Conservation (phyloP, 2,797 vertebrate genomes). For the Anolis apletophallus region DNA sequence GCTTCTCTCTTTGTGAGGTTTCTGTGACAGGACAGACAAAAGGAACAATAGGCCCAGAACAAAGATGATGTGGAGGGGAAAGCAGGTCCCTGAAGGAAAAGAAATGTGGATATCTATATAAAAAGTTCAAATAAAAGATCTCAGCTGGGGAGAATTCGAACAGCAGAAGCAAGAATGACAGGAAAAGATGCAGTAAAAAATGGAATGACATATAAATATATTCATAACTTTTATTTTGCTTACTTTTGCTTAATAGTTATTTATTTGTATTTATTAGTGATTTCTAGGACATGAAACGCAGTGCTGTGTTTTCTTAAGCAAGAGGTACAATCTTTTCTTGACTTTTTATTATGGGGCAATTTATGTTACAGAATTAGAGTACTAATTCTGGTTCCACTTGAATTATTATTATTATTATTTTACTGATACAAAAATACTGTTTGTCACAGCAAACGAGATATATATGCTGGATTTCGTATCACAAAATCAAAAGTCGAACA, state of each 20-base stretch:
- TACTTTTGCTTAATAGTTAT: too few species aligned
- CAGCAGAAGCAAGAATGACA: not conserved
- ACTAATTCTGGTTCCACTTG: too few species aligned
- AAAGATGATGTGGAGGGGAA: not conserved
- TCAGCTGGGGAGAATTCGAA: not conserved
- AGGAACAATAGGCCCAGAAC: accelerated
- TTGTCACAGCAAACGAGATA: too few species aligned
- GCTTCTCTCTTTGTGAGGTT: conserved; percentile 11
- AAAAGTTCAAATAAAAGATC: conserved; percentile 8
- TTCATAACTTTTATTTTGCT: not conserved
- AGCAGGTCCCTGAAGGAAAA: conserved; percentile 5
- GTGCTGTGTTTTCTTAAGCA: not conserved
- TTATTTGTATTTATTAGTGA: too few species aligned
- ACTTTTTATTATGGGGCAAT: not conserved
- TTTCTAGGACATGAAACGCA: too few species aligned
- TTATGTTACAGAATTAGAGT: too few species aligned
- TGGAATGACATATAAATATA: not conserved
- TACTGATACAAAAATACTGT: too few species aligned
- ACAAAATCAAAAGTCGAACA: too few species aligned
- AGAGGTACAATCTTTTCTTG: not conserved
- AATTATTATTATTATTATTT: too few species aligned
- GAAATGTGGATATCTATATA: conserved; percentile 16
- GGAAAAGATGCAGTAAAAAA: not conserved
- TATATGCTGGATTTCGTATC: too few species aligned
- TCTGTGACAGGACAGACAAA: not conserved